Evolutionary conservation across 2,888 invertebrate species (phyloP).

Genomic region (Monoplex corrugatus): DNA sequence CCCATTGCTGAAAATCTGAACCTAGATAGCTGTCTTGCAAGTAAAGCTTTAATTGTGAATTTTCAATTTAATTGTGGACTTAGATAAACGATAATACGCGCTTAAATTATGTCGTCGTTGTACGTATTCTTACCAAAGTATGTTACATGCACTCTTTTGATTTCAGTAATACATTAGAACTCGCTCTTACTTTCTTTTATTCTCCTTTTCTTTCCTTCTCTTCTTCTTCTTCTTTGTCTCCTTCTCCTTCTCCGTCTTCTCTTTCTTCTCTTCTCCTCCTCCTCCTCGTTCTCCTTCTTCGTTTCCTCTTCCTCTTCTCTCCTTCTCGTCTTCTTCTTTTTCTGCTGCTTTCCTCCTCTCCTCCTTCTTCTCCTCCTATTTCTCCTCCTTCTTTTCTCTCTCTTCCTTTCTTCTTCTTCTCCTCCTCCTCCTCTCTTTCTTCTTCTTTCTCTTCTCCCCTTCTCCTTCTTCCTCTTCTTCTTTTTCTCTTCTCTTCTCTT

Average conservation of each 20-base stretch:
- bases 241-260: background rate
- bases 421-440: background rate
- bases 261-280: background rate
- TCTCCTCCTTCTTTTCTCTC: background rate
- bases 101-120: too few relatives aligned
- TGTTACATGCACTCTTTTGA: too few relatives aligned
- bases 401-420: background rate
- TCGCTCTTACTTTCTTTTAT: too few relatives aligned
- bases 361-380: background rate
- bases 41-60: too few relatives aligned
- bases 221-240: background rate
- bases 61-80: too few relatives aligned
- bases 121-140: too few relatives aligned
- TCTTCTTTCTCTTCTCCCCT: background rate
- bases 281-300: background rate
- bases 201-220: too few relatives aligned
- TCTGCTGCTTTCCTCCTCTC: background rate
- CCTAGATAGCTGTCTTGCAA: too few relatives aligned
- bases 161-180: too few relatives aligned
- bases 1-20: too few relatives aligned
- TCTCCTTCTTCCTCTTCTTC: background rate
- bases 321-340: background rate
- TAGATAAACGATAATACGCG: too few relatives aligned
- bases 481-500: background rate
- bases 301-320: background rate